These are phyloP conservation scores for Pollenia labialis DNA, from an alignment of 2,888 invertebrate species.

Conservation along the genomic window DNA sequence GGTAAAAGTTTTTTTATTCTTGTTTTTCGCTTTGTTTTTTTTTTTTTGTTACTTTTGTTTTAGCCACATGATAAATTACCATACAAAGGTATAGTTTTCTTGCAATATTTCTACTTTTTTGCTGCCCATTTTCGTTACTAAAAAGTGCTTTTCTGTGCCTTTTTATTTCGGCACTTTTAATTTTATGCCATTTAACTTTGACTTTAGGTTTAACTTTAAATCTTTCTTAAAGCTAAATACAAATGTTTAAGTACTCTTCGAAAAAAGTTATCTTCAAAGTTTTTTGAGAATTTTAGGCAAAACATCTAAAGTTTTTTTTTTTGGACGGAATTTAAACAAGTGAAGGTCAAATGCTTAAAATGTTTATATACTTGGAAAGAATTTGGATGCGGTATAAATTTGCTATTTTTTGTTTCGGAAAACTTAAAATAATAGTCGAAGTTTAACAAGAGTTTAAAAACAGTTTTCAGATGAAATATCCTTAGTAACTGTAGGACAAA, in stretches of 20 bases:
- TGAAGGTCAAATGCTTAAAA: conserved; percentile 16
- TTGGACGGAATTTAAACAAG: neutral
- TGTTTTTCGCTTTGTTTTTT: neutral
- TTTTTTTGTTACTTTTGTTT: conserved; percentile 29
- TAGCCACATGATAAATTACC: conserved; percentile 70
- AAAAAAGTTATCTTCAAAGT: neutral
- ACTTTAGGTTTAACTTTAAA: conserved; percentile 45
- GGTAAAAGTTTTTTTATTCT: conserved; percentile 26
- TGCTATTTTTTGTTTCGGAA: too few relatives aligned
- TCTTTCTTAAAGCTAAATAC: conserved; percentile 7
- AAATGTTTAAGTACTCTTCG: neutral
- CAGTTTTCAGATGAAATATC: too few relatives aligned
- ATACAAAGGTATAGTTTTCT: conserved; percentile 52
- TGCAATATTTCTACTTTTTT: conserved; percentile 28
- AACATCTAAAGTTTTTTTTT: too few relatives aligned
- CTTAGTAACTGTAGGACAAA: too few relatives aligned
- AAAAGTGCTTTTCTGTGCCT: neutral
- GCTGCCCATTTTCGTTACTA: neutral
- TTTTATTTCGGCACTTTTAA: conserved; percentile 43
- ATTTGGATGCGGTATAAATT: too few relatives aligned
- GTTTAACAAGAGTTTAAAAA: too few relatives aligned
- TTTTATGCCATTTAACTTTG: conserved; percentile 69
- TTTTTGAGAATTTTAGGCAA: neutral
- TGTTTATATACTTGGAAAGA: too few relatives aligned
- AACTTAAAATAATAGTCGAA: too few relatives aligned